Evolutionary conservation across 1,140 invertebrate species (phyloP), one percentile per base, ranked within the genome.

Genomic region (Galendromus occidentalis): DNA sequence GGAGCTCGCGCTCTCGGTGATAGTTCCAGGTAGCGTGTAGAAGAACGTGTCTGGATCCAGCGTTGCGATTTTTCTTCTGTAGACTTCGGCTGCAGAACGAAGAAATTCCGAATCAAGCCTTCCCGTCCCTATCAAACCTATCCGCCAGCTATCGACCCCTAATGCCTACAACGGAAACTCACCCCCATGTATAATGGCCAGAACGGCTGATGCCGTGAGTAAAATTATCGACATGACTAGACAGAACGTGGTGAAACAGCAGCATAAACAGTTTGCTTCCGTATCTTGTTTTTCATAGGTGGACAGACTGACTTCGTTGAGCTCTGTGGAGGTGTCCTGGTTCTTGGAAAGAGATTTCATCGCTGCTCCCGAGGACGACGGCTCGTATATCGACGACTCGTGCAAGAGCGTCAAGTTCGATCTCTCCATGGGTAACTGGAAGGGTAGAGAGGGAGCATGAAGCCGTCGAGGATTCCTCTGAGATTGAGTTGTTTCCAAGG

Each of bases 171-270:
- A 9, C 4, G 9, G 33, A 39, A 9, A 39, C 25, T 47, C 25
- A 59, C 51, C 51, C 25, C 51, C 51, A 9, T 59, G 51, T 17
- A 59, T 59, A 25, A 59, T 59, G 33, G 51, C 51, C 14, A 59
- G 51, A 22, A 59, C 51, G 33, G 51, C 51, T 33, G 51, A 59
- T 22, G 51, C 51, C 33, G 51, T 59, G 25, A 59, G 33, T 17
- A 59, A 25, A 4, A 59, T 25, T 17, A 59, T 59, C 12, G 51
- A 59, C 51, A 59, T 59, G 25, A 59, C 51, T 17, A 59, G 51
- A 59, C 51, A 59, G 51, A 59, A 59, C 51, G 51, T 59, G 12
- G 51, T 59, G 22, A 59, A 59, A 25, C 51, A 59, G 51, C 51
- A 59, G 25, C 51, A 59, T 25, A 59, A 59, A 22, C 51, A 59